Evolutionary conservation across 2,113 vertebrate genomes (phyloP).

Genomic region (Thamnaconus septentrionalis): DNA sequence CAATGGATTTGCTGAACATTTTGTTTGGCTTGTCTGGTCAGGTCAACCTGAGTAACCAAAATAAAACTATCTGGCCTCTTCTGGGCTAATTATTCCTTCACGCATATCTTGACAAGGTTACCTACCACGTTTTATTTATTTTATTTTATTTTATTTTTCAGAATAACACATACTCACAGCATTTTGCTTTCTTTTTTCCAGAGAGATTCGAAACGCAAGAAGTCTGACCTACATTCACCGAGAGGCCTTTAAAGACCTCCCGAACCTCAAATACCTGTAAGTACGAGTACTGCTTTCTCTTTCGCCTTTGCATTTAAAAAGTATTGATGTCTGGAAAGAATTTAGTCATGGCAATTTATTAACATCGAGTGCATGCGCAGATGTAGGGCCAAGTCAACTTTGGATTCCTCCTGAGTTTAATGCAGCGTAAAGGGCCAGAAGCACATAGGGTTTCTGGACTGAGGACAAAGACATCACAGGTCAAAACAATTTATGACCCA

Average conservation of each 20-base stretch:
- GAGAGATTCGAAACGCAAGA: slow-evolving; percentile 92
- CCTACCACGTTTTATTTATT: background rate
- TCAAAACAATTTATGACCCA: too few relatives aligned
- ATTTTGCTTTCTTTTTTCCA: slow-evolving; percentile 57
- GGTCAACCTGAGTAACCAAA: too few relatives aligned
- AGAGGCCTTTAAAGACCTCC: slow-evolving; percentile 87
- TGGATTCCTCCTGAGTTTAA: slow-evolving; percentile 5
- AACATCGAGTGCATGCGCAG: background rate
- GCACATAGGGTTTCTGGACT: too few relatives aligned
- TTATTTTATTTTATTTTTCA: slow-evolving; percentile 17
- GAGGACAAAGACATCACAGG: too few relatives aligned
- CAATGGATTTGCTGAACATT: too few relatives aligned
- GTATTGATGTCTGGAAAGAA: background rate
- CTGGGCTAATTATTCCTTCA: too few relatives aligned
- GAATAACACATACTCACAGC: too few relatives aligned
- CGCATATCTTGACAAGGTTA: too few relatives aligned
- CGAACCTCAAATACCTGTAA: slow-evolving; percentile 92
- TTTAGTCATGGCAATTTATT: too few relatives aligned
- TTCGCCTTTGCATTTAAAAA: slow-evolving; percentile 2
- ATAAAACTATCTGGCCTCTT: too few relatives aligned
- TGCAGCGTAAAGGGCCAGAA: background rate
- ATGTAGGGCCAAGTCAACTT: slow-evolving; percentile 1
- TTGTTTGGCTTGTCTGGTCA: too few relatives aligned
- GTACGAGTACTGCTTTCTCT: slow-evolving; percentile 56
- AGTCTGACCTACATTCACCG: slow-evolving; percentile 83